phyloP scores from a whole-genome alignment of 2,113 vertebrate species.

The Macrotus californicus region DNA sequence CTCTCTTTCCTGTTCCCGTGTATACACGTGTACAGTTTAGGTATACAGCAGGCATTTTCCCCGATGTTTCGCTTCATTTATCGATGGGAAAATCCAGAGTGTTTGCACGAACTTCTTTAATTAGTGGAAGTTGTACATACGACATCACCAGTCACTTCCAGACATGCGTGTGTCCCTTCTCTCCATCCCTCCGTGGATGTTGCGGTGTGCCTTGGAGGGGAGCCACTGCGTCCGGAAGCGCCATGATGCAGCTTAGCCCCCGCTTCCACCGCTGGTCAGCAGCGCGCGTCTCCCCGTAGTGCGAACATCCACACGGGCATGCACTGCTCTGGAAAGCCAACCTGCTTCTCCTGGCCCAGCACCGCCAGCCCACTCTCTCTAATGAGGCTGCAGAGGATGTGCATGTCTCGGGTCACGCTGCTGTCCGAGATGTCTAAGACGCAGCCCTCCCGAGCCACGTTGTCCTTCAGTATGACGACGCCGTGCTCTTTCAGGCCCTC shows the following conservation, averaged over 20 bases:
- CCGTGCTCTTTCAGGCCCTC: slow-evolving; percentile 88
- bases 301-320: slow-evolving; percentile 96
- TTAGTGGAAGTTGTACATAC: background rate
- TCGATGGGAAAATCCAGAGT: background rate
- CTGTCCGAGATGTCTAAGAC: slow-evolving; percentile 90
- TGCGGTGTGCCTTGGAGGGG: background rate
- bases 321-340: slow-evolving; percentile 90
- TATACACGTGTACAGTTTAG: background rate
- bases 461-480: slow-evolving; percentile 94
- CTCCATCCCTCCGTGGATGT: background rate
- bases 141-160: background rate
- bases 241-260: rapidly evolving
- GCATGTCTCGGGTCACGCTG: slow-evolving; percentile 92
- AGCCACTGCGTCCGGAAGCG: background rate
- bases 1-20: background rate
- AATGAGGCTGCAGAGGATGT: slow-evolving; percentile 88
- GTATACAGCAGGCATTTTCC: background rate
- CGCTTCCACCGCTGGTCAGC: background rate
- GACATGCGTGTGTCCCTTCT: background rate
- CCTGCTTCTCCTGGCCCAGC: slow-evolving; percentile 86
- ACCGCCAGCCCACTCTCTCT: slow-evolving; percentile 88
- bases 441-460: slow-evolving; percentile 93
- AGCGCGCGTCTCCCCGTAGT: slow-evolving; percentile 74
- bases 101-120: background rate
- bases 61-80: background rate